Base-by-base conservation (phyloP, 35 echinoderm and acorn worm species). In the Apostichopus parvimensis region DNA sequence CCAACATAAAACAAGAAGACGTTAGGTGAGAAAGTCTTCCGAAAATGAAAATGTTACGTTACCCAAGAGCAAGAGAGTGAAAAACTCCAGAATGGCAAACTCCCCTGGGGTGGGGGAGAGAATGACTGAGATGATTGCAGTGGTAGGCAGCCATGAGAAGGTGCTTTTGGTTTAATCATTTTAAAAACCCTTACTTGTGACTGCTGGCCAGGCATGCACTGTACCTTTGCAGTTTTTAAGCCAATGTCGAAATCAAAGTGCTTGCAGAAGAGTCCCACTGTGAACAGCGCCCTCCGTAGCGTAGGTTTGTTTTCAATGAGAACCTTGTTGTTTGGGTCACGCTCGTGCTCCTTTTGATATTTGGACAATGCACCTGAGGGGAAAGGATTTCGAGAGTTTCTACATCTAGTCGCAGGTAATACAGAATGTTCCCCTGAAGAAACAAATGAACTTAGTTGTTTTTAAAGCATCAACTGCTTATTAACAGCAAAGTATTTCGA, bases 181-280 rank as follows among this genome's bases (percentile, higher is more conserved):
- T 88, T 88, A 18, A 72, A 73, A 52, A 88, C 86, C 57, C 86
- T 88, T 88, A 88, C 86, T 88, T 88, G 86, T 62, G 86, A 68
- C 28, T 88, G 61, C 61, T 88, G 61, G 68, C 61, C 64, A 64
- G 86, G 24, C 62, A 88, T 88, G 86, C 86, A 88, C 77, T 91
- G 89, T 57, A 95, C 94, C 94, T 95, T 95, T 87, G 92, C 64
- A 73, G 91, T 93, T 87, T 98, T 98, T 60, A 93, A 83, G 26
- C 87, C 95, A 13, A 93, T 93, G 92, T 99, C 97, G 91, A 99
- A 99, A 59, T 99, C 93, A 92, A 99, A 99, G 79, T 99, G 97
- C 58, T 95, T 96, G 89, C 97, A 99, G 93, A 99, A 99, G 59
- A 99, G 95, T 21, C 97, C 97, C 12, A 95, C 94, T 6, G 95